These are phyloP conservation scores for Aegithalos caudatus DNA, from an alignment of 2,113 vertebrate genomes.

Conservation along the genomic window DNA sequence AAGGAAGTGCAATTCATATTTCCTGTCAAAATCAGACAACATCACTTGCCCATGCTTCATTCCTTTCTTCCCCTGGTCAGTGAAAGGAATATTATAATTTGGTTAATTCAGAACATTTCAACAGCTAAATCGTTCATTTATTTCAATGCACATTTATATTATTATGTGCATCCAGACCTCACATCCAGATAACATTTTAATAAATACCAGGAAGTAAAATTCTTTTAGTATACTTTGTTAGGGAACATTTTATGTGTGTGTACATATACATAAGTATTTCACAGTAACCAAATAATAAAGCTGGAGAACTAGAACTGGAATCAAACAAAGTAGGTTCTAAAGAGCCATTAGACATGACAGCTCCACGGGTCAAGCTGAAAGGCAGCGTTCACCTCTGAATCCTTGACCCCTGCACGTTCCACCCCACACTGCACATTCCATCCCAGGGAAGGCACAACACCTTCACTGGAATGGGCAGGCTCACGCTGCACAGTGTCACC, in stretches of 20 bases:
- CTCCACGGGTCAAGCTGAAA: neutral
- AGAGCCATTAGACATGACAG: neutral
- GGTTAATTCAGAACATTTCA: neutral
- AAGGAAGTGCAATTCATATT: neutral
- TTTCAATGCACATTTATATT: neutral
- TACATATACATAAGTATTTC: neutral
- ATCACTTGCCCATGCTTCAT: neutral
- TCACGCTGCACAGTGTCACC: neutral
- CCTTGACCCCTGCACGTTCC: neutral
- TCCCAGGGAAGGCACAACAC: neutral
- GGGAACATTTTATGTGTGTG: neutral
- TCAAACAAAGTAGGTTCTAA: neutral
- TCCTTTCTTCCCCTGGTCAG: neutral
- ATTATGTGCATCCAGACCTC: neutral
- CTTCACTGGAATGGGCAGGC: neutral
- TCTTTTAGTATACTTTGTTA: neutral
- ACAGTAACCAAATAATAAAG: neutral
- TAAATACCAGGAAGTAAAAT: neutral
- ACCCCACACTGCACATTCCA: accelerated
- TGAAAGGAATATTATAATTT: neutral
- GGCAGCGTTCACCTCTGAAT: neutral
- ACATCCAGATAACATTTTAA: neutral
- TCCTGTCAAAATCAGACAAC: neutral
- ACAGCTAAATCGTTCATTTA: neutral
- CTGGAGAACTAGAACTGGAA: neutral